Percentiles rank a stretch among this genome's conserved stretches.
Evolutionary conservation across 2,797 vertebrate species (phyloP).

Genomic region (Cheirogaleus major): DNA sequence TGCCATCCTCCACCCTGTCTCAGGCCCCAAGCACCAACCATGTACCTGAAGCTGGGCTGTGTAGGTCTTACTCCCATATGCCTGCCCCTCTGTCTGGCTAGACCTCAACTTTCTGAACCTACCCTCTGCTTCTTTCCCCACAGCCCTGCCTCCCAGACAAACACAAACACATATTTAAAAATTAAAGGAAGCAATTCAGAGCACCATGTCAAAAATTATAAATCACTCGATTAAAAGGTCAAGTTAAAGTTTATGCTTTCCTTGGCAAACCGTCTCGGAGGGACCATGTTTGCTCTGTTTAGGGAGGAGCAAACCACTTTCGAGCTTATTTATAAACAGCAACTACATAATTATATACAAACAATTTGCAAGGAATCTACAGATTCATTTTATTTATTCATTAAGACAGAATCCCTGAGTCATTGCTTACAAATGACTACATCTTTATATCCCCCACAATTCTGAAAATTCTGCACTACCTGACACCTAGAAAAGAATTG

Average conservation of each 20-base stretch:
- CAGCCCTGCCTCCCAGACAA: background rate
- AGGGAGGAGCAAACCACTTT: background rate
- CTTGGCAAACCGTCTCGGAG: background rate
- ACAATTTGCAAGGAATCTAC: background rate
- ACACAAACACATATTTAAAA: constrained; percentile 22
- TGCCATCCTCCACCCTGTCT: background rate
- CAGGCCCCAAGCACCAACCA: too few relatives aligned
- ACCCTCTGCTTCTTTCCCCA: background rate
- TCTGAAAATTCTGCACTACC: background rate
- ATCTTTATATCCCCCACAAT: background rate
- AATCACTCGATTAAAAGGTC: constrained; percentile 38
- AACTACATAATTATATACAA: background rate
- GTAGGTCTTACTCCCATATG: background rate
- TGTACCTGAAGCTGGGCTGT: background rate
- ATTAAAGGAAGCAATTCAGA: constrained; percentile 36
- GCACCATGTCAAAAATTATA: background rate
- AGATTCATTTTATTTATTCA: background rate
- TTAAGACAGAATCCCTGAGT: background rate
- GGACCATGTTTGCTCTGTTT: background rate
- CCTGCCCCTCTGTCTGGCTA: background rate
- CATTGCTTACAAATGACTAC: background rate
- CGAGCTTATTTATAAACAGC: constrained; percentile 11
- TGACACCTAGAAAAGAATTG: background rate
- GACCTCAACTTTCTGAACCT: background rate
- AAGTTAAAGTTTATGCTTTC: constrained; percentile 33